Evolutionary conservation across 1,140 invertebrate species (phyloP), one percentile per base, ranked within the genome.

Genomic region (Halotydeus destructor): DNA sequence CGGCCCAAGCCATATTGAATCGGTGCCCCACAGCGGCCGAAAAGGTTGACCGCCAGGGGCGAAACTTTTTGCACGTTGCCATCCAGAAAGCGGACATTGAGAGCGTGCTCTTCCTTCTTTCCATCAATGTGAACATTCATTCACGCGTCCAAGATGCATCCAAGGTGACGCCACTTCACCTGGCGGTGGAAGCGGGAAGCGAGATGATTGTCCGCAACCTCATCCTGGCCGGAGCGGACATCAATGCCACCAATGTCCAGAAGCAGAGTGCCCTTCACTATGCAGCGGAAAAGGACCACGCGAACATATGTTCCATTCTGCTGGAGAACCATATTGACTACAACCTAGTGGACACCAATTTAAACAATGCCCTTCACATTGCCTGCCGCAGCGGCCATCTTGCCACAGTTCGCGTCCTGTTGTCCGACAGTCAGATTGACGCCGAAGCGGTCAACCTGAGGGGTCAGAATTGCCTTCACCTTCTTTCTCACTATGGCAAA

Each of bases 31-130:
- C 72, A 23, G 85, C 85, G 27, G 85, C 86, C 5, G 85, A 94
- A 62, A 85, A 93, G 63, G 71, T 73, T 50, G 78, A 84, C 51
- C 69, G 70, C 47, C 74, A 72, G 52, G 83, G 84, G 1, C 64
- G 76, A 41, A 89, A 86, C 53, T 84, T 86, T 55, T 62, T 89
- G 2, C 89, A 97, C 59, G 70, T 76, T 42, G 85, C 88, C 4
- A 83, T 97, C 45, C 76, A 86, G 58, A 84, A 82, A 54, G 70
- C 70, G 35, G 88, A 97, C 56, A 71, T 93, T 52, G 89, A 97
- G 61, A 85, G 79, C 55, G 82, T 94, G 12, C 66, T 96, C 28
- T 94, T 96, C 62, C 63, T 97, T 14, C 63, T 97, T 9, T 78
- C 81, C 5, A 80, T 94, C 45, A 71, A 85, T 53, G 67, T 88